Conservation (phyloP, 2,888 invertebrate genomes). For the Xylota segnis region DNA sequence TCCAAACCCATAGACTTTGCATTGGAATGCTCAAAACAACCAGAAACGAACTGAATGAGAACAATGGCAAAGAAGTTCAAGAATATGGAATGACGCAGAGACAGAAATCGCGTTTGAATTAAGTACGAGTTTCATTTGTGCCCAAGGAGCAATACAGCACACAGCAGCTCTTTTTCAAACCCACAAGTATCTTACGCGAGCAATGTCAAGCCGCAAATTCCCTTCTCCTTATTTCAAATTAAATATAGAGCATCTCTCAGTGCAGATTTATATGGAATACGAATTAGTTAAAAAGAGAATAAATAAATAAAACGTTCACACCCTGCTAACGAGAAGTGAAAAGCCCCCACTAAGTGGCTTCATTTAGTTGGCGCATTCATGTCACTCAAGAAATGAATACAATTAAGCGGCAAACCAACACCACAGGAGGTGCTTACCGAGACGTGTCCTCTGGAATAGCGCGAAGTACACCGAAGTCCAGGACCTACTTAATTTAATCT, state of each 20-base stretch:
- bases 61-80: too few species aligned
- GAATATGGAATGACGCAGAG: too few species aligned
- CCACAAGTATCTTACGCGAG: too few species aligned
- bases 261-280: neutral
- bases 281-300: neutral
- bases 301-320: neutral
- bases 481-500: slow-evolving; percentile 57
- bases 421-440: slow-evolving; percentile 13
- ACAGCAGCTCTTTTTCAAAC: too few species aligned
- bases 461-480: slow-evolving; percentile 4
- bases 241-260: neutral
- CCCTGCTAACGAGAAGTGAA: neutral
- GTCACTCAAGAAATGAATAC: slow-evolving; percentile 42
- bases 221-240: neutral
- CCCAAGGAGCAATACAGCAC: too few species aligned
- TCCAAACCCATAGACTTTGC: too few species aligned
- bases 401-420: slow-evolving; percentile 32
- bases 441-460: slow-evolving; percentile 1
- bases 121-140: too few species aligned
- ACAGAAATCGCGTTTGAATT: too few species aligned
- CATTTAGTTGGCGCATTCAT: neutral
- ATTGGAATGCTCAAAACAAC: too few species aligned
- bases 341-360: slow-evolving; percentile 4
- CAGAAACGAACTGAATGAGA: too few species aligned
- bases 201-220: too few species aligned